Evolutionary conservation across 2,888 invertebrate species (phyloP).

Genomic region (Amphipoea oculea): DNA sequence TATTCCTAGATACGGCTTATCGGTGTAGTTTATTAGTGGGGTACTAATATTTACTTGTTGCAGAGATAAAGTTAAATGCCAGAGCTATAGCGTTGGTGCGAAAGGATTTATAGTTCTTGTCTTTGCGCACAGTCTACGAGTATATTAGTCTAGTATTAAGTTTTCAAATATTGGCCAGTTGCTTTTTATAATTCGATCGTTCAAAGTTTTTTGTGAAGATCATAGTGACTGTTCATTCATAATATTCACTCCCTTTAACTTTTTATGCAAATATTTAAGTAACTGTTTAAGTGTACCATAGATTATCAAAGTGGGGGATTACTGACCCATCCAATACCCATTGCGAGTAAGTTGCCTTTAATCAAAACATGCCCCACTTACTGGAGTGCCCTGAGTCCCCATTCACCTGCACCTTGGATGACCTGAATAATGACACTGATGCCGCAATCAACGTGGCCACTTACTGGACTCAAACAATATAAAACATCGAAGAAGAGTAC

Average conservation of each 20-base stretch:
- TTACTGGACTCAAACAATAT: no score
- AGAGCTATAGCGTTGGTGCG: constrained; percentile 8
- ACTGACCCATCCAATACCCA: no score
- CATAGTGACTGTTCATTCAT: background rate
- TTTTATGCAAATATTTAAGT: background rate
- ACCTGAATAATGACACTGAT: no score
- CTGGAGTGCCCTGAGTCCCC: no score
- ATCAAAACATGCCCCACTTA: no score
- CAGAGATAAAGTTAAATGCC: constrained; percentile 45
- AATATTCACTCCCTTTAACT: background rate
- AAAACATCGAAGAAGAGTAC: no score
- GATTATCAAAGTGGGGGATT: no score
- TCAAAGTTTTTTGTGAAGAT: background rate
- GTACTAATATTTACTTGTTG: constrained; percentile 32
- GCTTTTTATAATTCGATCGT: background rate
- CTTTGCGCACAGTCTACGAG: background rate
- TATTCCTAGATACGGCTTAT: constrained; percentile 62
- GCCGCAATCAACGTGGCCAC: no score
- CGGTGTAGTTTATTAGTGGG: constrained; percentile 54
- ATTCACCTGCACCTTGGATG: no score
- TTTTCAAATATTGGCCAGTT: background rate
- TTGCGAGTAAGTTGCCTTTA: no score
- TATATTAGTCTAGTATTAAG: background rate
- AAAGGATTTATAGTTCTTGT: constrained; percentile 18
- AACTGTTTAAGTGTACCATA: no score